Base-by-base conservation (phyloP, 2,888 invertebrate genomes). In the Spisula subtruncata region DNA sequence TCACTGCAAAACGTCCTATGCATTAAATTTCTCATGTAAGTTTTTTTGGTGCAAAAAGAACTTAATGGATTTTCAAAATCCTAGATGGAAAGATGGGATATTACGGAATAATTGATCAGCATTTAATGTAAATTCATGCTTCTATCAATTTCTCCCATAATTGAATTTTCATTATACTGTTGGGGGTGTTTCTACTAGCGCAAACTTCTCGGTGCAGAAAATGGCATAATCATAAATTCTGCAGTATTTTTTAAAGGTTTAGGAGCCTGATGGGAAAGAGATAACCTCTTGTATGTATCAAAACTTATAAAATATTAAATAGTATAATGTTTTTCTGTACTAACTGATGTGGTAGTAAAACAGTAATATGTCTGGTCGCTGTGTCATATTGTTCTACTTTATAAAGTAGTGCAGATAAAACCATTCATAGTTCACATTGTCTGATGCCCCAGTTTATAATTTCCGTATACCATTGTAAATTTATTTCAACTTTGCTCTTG, bases 151-250 rank as follows among this genome's bases (percentile, higher is more conserved):
- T 75, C 75, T 75, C 75, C 35, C 75, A 14, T 75, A 75, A 75
- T 75, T 75, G 35, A 75, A 75, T 75, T 75, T 75, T 75, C 75
- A 75, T 75, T 75, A 75, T 18, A 75, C 60, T 75, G 75, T 35
- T 75, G 18, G 75, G 29, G 35, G 35, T 75, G 75, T 75, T 75
- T 35, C 14, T 75, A 75, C 18, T 75, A 75, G 35, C 75, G 32
- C 32, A 32, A 75, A 75, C 10, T 75, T 75, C 16, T 12, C 12
- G 25, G 75, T 75, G 75, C 75, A 32, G 32, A 32, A 75, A 66
- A 32, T 35, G 75, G 32, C 25, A 32, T 12, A 18, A 32, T 32
- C 18, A 32, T 71, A 32, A 32, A 71, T 75, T 75, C 75, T 32
- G 32, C 32, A 32, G 41, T 41, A 32, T 35, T 35, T 32, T 75